These are phyloP conservation scores for Eristalis arbustorum DNA, from an alignment of 2,888 invertebrate species.

Conservation along the genomic window DNA sequence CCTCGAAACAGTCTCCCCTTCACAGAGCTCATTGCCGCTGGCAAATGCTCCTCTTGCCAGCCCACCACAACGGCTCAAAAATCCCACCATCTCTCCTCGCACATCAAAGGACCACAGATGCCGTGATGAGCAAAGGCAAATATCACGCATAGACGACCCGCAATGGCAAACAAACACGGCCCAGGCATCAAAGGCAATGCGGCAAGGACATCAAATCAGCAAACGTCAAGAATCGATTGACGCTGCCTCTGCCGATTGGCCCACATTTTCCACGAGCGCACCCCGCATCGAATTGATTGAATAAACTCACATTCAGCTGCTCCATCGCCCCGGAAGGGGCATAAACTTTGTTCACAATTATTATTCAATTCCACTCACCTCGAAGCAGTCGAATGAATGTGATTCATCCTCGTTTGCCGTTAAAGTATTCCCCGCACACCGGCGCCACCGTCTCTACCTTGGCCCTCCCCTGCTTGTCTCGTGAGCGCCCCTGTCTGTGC, in stretches of 20 bases:
- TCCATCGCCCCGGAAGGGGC: background rate
- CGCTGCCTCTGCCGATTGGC: background rate
- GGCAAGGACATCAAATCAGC: background rate
- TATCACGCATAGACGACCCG: background rate
- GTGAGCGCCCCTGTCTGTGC: background rate
- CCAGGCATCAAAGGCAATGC: background rate
- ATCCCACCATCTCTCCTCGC: background rate
- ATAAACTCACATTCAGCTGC: background rate
- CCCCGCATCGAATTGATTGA: background rate
- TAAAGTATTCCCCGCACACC: background rate
- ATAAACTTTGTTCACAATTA: background rate
- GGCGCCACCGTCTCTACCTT: background rate
- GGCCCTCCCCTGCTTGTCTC: background rate
- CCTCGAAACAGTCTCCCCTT: background rate
- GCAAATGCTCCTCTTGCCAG: background rate
- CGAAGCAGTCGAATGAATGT: constrained; percentile 41
- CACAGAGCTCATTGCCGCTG: background rate
- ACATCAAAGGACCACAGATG: background rate
- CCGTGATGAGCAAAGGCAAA: background rate
- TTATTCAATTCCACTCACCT: constrained; percentile 47
- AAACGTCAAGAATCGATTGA: background rate
- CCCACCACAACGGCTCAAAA: background rate
- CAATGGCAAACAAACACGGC: background rate
- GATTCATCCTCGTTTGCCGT: constrained; percentile 41
- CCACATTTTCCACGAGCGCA: background rate